Conservation (phyloP, 2,113 vertebrate species). For the Tupaia chinensis region DNA sequence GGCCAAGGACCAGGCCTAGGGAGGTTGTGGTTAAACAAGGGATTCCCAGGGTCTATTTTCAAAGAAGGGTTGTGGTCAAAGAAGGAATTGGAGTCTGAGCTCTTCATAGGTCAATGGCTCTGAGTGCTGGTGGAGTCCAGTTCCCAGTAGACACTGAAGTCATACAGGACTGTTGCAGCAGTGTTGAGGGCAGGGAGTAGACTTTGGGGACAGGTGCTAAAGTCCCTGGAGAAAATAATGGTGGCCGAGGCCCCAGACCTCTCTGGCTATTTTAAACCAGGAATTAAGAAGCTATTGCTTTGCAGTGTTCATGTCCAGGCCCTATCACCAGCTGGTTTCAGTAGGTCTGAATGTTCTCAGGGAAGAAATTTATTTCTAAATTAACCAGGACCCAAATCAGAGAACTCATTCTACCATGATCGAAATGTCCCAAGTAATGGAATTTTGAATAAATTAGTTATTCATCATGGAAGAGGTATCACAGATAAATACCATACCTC, state of each 20-base stretch:
- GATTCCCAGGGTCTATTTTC: neutral
- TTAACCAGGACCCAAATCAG: slow-evolving; percentile 67
- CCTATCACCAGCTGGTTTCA: slow-evolving; percentile 55
- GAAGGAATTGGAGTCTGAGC: neutral
- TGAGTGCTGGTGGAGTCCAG: neutral
- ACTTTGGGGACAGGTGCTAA: neutral
- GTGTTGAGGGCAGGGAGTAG: neutral
- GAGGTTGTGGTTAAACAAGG: neutral
- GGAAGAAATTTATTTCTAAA: slow-evolving; percentile 63
- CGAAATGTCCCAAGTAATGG: slow-evolving; percentile 72
- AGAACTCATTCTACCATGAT: slow-evolving; percentile 62
- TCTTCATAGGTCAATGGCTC: neutral
- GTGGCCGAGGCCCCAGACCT: neutral
- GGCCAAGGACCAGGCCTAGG: neutral
- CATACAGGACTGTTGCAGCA: neutral
- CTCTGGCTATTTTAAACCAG: neutral
- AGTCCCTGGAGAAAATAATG: slow-evolving; percentile 21
- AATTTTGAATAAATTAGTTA: slow-evolving; percentile 79
- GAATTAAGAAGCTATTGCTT: neutral
- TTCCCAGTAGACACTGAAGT: neutral
- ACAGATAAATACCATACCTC: slow-evolving; percentile 78
- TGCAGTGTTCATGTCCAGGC: slow-evolving; percentile 37
- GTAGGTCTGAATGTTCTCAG: slow-evolving; percentile 38
- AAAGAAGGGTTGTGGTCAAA: neutral
- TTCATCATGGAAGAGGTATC: slow-evolving; percentile 74